Percentiles rank a stretch among this genome's conserved stretches.
phyloP scores from a whole-genome alignment of 64 coral and sea anemone genomes.

The Montipora cactus region DNA sequence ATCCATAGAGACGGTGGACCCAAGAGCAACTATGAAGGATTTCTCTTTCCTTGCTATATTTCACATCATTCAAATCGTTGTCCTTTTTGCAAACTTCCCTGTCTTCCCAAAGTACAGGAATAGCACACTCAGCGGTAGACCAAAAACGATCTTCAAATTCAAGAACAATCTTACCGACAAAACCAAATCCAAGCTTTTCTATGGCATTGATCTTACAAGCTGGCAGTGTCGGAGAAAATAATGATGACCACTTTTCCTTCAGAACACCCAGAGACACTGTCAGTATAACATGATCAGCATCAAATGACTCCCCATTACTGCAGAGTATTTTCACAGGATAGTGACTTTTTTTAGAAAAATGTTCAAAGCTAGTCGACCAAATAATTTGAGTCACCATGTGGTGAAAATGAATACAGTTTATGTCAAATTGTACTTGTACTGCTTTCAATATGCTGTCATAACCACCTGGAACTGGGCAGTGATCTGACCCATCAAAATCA shows the following conservation, averaged over 20 bases:
- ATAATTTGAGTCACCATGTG: constrained; percentile 57
- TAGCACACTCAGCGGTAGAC: constrained; percentile 37
- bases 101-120: constrained; percentile 14
- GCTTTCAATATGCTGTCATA: constrained; percentile 48
- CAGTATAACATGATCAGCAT: constrained; percentile 71
- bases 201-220: constrained; percentile 60
- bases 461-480: constrained; percentile 44
- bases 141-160: constrained; percentile 68
- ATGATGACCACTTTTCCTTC: constrained; percentile 29
- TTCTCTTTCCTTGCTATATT: background rate
- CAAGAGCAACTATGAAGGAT: background rate
- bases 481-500: constrained; percentile 9
- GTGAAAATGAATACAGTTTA: constrained; percentile 6
- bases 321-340: constrained; percentile 64
- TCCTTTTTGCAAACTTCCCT: background rate
- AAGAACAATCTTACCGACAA: constrained; percentile 54
- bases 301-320: constrained; percentile 52
- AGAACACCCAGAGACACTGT: constrained; percentile 72
- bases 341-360: background rate
- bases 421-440: background rate
- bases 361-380: background rate
- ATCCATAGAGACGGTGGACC: constrained; percentile 1
- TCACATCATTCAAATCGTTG: background rate
- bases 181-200: constrained; percentile 65
- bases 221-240: constrained; percentile 58